phyloP scores from a whole-genome alignment of 2,797 vertebrate species.

The Taenioides sp. region DNA sequence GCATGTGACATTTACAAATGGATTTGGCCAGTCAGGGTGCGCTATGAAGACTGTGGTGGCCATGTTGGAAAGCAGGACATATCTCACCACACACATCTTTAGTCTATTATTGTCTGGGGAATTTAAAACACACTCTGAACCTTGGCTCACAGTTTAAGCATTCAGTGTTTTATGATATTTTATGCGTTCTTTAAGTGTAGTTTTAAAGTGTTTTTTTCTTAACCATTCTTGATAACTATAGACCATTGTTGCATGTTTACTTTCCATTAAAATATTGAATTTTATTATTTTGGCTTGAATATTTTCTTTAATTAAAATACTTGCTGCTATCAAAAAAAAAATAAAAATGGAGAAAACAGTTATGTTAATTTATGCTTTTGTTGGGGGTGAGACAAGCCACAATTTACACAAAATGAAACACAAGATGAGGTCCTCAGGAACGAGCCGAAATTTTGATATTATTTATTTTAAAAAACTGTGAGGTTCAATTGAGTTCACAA shows the following conservation, averaged over 20 bases:
- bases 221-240: not conserved
- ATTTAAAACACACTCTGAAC: not conserved
- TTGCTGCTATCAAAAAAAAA: too few relatives aligned
- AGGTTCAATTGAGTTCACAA: too few relatives aligned
- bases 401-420: too few relatives aligned
- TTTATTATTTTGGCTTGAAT: not conserved
- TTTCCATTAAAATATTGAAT: not conserved
- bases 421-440: too few relatives aligned
- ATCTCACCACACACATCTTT: constrained; percentile 13
- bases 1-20: constrained; percentile 14
- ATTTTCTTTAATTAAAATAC: too few relatives aligned
- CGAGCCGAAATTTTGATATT: too few relatives aligned
- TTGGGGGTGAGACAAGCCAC: too few relatives aligned
- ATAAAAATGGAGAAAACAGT: too few relatives aligned
- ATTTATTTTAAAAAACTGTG: too few relatives aligned
- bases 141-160: not conserved
- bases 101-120: constrained; percentile 1
- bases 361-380: too few relatives aligned
- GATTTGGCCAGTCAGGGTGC: constrained; percentile 1
- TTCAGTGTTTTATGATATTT: not conserved
- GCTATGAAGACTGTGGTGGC: not conserved
- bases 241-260: not conserved
- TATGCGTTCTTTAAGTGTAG: not conserved
- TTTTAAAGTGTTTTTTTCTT: not conserved
- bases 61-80: constrained; percentile 5